These are phyloP conservation scores for Pocillopora damicornis DNA, from an alignment of 64 coral and sea anemone species.

Conservation along the genomic window DNA sequence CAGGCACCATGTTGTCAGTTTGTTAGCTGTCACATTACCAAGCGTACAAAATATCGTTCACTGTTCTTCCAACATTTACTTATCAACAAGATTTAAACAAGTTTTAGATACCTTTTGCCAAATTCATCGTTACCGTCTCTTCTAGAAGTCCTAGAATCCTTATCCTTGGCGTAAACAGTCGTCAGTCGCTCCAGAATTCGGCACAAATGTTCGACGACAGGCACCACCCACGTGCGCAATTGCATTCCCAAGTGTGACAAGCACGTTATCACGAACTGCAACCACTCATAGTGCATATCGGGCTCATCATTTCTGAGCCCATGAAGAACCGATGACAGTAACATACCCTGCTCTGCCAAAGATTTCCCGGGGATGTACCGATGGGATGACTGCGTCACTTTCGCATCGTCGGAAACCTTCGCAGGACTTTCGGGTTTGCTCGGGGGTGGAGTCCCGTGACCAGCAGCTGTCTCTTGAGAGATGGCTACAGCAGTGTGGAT, in stretches of 20 bases:
- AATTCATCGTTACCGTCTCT: not conserved
- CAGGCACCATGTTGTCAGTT: too few relatives aligned
- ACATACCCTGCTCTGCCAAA: conserved; percentile 81
- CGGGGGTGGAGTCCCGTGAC: conserved; percentile 2
- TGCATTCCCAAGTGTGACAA: conserved; percentile 81
- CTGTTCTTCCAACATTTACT: too few relatives aligned
- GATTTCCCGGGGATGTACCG: conserved; percentile 53
- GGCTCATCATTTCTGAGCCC: conserved; percentile 79
- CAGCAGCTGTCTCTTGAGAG: conserved; percentile 22
- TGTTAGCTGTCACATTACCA: too few relatives aligned
- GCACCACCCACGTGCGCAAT: conserved; percentile 79
- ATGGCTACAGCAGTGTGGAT: conserved; percentile 44
- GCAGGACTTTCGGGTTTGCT: conserved; percentile 35
- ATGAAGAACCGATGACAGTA: conserved; percentile 69
- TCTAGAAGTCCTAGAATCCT: not conserved
- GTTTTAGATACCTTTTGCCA: not conserved
- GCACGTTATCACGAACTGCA: conserved; percentile 85
- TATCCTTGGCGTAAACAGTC: conserved; percentile 43
- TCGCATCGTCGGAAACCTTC: conserved; percentile 30
- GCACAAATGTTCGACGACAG: conserved; percentile 78
- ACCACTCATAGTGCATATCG: conserved; percentile 86
- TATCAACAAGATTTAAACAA: not conserved
- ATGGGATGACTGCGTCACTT: conserved; percentile 47
- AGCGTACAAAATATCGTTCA: too few relatives aligned
- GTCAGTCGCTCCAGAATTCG: conserved; percentile 61